Percentiles rank a stretch among this genome's conserved stretches.
These are phyloP conservation scores for Lysandra coridon DNA, from an alignment of 2,888 invertebrate genomes.

Conservation along the genomic window DNA sequence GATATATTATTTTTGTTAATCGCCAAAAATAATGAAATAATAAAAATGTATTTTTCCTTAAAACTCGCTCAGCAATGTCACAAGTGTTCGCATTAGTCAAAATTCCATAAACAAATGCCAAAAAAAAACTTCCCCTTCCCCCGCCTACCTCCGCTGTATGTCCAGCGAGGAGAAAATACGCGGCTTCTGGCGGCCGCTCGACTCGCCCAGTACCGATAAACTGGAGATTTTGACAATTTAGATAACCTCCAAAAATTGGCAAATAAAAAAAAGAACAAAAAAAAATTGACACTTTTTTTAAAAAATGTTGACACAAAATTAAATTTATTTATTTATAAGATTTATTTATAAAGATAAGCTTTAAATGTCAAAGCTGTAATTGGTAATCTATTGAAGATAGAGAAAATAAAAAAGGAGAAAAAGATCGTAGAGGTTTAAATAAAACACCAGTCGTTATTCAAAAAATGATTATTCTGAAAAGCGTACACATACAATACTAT, in stretches of 20 bases:
- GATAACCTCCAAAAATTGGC: conserved; percentile 31
- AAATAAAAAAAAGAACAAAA: not conserved
- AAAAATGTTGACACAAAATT: not conserved
- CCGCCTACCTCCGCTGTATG: conserved; percentile 72
- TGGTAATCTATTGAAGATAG: not conserved
- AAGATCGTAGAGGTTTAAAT: conserved; percentile 45
- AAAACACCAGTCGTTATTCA: conserved; percentile 66
- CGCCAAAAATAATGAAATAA: too few relatives aligned
- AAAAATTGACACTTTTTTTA: not conserved
- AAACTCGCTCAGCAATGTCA: not conserved
- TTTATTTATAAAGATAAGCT: not conserved
- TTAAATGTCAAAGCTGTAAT: not conserved
- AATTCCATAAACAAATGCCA: not conserved
- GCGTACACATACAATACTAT: conserved; percentile 62
- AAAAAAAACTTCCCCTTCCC: conserved; percentile 33
- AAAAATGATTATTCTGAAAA: conserved; percentile 77
- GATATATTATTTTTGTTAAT: too few relatives aligned
- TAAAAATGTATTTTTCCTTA: too few relatives aligned
- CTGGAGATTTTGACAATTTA: conserved; percentile 54
- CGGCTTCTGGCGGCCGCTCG: conserved; percentile 72
- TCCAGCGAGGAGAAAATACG: conserved; percentile 77
- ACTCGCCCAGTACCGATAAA: conserved; percentile 74
- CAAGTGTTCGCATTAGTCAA: conserved; percentile 18
- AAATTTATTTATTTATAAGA: not conserved
- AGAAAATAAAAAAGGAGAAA: not conserved